Evolutionary conservation across 1,140 invertebrate genomes (phyloP), one percentile per base, ranked within the genome.

Genomic region (Aricia agestis): DNA sequence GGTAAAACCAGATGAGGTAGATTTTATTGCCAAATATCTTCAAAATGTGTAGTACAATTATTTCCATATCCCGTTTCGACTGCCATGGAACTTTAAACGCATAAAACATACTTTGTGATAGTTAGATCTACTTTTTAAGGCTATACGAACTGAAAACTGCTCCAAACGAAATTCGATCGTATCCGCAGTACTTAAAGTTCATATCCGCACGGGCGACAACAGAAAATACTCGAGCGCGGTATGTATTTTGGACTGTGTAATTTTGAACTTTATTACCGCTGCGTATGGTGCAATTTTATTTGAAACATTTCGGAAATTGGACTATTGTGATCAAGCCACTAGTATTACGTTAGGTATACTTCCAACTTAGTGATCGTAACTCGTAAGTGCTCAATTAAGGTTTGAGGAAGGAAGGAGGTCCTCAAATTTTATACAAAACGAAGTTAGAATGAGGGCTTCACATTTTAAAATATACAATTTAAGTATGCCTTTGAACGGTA

Each of bases 31-130:
- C 76, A 76, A 73, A 73, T 67, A 79, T 75, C 68, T 74, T 73
- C 71, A 79, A 75, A 80, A 87, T 79, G 81, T 74, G 79, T 89
- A 89, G 87, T 89, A 89, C 87, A 87, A 86, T 77, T 73, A 71
- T 78, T 78, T 84, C 83, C 87, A 89, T 87, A 89, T 89, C 84
- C 78, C 76, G 68, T 74, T 74, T 79, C 74, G 78, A 82, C 82
- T 82, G 81, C 77, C 83, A 78, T 79, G 70, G 76, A 76, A 77
- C 74, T 78, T 61, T 77, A 75, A 71, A 78, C 78, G 78, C 76
- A 77, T 81, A 74, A 80, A 72, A 72, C 73, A 75, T 71, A 36
- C 73, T 76, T 78, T 84, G 82, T 84, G 82, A 82, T 84, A 84
- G 74, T 69, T 76, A 77, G 69, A 25, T 70, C 36, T 36, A 36